Evolutionary conservation across 2,888 invertebrate genomes (phyloP).

Genomic region (Temnothorax ravouxi): DNA sequence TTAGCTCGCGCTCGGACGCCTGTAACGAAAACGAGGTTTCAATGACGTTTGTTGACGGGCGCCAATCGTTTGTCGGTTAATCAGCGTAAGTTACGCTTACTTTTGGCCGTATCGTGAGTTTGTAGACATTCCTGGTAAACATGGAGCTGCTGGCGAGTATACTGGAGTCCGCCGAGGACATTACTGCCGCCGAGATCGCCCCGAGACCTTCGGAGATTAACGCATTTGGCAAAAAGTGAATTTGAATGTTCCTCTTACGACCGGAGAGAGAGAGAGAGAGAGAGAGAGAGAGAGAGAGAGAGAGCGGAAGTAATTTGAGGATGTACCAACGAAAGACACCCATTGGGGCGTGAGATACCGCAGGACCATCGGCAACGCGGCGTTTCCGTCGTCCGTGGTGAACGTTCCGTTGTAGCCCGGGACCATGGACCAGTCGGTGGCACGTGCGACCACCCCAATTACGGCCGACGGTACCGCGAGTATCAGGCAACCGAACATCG

Average conservation of each 20-base stretch:
- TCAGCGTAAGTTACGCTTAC: constrained; percentile 84
- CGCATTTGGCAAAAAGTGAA: neutral
- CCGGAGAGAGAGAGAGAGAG: too few relatives aligned
- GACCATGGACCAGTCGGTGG: constrained; percentile 88
- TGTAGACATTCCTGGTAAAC: constrained; percentile 92
- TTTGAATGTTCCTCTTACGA: neutral
- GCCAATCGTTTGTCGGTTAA: neutral
- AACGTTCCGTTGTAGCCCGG: constrained; percentile 82
- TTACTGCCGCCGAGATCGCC: constrained; percentile 92
- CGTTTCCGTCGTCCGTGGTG: constrained; percentile 86
- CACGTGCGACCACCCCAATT: constrained; percentile 90
- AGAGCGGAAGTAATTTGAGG: neutral
- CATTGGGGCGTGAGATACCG: constrained; percentile 87
- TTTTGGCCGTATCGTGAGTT: constrained; percentile 89
- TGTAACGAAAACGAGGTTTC: constrained; percentile 77
- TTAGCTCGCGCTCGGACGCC: constrained; percentile 90
- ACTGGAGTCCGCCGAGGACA: constrained; percentile 92
- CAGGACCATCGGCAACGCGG: constrained; percentile 89
- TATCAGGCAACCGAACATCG: constrained; percentile 89
- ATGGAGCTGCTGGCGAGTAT: constrained; percentile 91
- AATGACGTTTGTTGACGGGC: neutral
- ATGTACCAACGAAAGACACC: constrained; percentile 88
- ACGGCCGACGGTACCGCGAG: constrained; percentile 90
- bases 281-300: too few relatives aligned
- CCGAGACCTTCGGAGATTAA: constrained; percentile 88